Evolutionary conservation across 2,113 vertebrate genomes (phyloP).

Genomic region (Gorsachius goisagi): DNA sequence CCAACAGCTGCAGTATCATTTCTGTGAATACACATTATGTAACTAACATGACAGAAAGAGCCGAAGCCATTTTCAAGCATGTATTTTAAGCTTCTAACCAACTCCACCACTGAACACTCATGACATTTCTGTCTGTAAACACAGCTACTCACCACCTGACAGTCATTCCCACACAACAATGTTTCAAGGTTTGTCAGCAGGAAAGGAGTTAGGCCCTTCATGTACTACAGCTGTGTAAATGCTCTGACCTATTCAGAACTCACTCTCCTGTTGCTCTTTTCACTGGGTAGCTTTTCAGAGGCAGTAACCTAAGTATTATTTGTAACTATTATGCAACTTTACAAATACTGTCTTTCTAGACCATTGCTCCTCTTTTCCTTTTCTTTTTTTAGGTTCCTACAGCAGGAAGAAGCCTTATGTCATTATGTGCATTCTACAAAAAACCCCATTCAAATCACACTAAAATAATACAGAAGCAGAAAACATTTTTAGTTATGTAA

Average conservation of each 20-base stretch:
- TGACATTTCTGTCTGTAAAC: neutral
- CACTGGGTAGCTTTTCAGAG: neutral
- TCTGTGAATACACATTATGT: neutral
- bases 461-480: neutral
- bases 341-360: neutral
- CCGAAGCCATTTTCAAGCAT: neutral
- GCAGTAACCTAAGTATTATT: neutral
- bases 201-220: neutral
- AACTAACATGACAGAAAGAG: neutral
- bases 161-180: neutral
- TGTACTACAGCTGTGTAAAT: neutral
- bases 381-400: neutral
- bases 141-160: neutral
- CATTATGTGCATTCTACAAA: neutral
- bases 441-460: neutral
- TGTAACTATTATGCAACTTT: neutral
- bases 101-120: neutral
- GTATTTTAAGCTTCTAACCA: neutral
- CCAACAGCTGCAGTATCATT: neutral
- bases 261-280: neutral
- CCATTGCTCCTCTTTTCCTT: neutral
- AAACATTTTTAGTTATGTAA: conserved; percentile 30
- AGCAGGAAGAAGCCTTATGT: neutral
- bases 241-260: neutral
- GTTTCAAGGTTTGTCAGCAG: neutral